phyloP scores from a whole-genome alignment of 2,888 invertebrate species.

The Chrysolina oricalcia region DNA sequence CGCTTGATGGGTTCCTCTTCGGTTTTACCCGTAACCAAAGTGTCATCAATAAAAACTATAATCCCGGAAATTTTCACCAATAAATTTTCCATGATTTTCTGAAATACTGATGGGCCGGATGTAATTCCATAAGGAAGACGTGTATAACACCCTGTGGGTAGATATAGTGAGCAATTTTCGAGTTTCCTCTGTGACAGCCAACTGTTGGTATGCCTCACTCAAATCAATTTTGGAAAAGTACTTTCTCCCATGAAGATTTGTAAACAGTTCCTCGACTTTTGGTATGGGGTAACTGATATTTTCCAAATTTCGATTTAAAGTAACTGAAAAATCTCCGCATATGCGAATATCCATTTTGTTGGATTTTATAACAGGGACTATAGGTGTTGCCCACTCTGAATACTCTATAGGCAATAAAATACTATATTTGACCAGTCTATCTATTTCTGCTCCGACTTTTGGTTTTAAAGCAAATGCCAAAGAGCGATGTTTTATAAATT shows the following conservation, averaged over 20 bases:
- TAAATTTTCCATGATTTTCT: conserved; percentile 17
- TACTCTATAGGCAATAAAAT: conserved; percentile 43
- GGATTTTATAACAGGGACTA: conserved; percentile 60
- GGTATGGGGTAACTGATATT: conserved; percentile 34
- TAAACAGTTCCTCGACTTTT: conserved; percentile 38
- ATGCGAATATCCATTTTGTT: conserved; percentile 56
- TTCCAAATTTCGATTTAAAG: conserved; percentile 37
- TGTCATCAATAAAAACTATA: conserved; percentile 21
- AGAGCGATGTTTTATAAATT: conserved; percentile 3
- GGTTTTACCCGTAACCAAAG: conserved; percentile 16
- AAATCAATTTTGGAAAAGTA: conserved; percentile 34
- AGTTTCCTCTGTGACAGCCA: conserved; percentile 10
- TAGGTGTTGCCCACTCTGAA: conserved; percentile 62
- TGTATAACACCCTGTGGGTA: conserved; percentile 39
- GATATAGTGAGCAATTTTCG: conserved; percentile 36
- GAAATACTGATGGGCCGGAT: conserved; percentile 1
- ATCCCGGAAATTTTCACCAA: neutral
- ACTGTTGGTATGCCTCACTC: conserved; percentile 33
- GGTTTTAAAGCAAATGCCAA: conserved; percentile 25
- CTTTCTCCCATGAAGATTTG: conserved; percentile 23
- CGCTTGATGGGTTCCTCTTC: neutral
- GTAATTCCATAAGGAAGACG: conserved; percentile 28
- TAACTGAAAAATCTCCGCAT: conserved; percentile 63
- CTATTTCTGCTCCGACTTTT: conserved; percentile 31
- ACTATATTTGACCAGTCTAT: conserved; percentile 47